These are phyloP conservation scores for Paramisgurnus dabryanus DNA, from an alignment of 2,113 vertebrate genomes.

Conservation along the genomic window DNA sequence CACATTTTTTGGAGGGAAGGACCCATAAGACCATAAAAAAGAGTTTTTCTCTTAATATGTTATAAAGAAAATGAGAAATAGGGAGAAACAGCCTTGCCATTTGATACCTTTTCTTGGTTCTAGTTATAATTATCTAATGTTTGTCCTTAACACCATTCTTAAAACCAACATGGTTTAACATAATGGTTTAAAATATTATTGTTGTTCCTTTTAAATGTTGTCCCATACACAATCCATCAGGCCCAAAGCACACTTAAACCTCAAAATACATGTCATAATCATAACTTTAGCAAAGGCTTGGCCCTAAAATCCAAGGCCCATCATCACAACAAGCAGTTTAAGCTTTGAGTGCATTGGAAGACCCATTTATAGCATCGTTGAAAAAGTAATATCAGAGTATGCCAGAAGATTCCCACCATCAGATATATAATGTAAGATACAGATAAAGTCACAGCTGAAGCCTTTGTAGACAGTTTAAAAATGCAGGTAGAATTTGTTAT, in stretches of 20 bases:
- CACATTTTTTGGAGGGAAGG: no score
- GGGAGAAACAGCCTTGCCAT: not conserved
- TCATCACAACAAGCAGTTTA: not conserved
- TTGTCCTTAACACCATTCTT: not conserved
- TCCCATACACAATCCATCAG: not conserved
- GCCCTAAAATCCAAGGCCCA: not conserved
- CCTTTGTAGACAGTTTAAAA: not conserved
- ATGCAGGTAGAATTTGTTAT: not conserved
- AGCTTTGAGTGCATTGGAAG: not conserved
- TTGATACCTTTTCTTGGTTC: not conserved
- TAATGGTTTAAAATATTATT: not conserved
- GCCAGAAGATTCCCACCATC: not conserved
- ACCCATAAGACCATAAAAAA: no score
- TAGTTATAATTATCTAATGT: not conserved
- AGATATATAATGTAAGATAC: not conserved
- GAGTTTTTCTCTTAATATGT: no score
- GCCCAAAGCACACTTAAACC: not conserved
- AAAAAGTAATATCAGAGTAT: not conserved
- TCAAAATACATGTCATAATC: slow-evolving; percentile 5
- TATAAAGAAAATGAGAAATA: no score
- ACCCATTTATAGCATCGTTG: no score
- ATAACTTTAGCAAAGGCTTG: not conserved
- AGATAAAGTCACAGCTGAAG: no score
- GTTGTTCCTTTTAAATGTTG: not conserved
- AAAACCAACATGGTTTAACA: no score